Evolutionary conservation across 2,797 vertebrate species (phyloP), one percentile per base, ranked within the genome.

Genomic region (Alectoris magna): DNA sequence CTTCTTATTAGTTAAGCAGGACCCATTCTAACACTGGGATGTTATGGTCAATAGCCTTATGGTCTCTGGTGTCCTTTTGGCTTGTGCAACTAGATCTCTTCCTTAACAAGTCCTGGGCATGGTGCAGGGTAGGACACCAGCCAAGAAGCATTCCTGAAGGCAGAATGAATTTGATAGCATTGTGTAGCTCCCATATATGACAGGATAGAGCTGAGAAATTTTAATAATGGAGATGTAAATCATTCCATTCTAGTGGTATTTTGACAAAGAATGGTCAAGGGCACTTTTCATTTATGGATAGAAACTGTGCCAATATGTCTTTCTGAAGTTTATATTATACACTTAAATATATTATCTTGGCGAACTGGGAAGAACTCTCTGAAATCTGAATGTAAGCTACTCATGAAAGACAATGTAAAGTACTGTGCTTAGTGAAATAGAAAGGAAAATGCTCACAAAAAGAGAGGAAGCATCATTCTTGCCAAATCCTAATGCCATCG

Each of bases 381-480:
- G 77, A 90, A 93, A 86, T 82, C 85, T 81, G 68, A 64, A 38
- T 8, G 16, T 24, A 23, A 44, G 44, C 69, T 84, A 73, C 49
- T 82, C 68, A 39, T 73, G 58, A 90, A 91, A 92, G 88, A 69
- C 36, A 53, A 58, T 31, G 46, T 83, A 53, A 88, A 91, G 64
- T 63, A 59, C 36, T 53, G 36, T 53, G 36, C 71, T 91, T 91
- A 71, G 94, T 64, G 41, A 93, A 93, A 87, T 3, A 22, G 29
- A 83, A 92, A 96, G 91, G 46, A 76, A 88, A 84, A 85, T 5
- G 1, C 36, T 79, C 18, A n/a, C 46, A 6, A 36, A 64, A 87
- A 26, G 43, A 82, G 62, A 73, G 22, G 15, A 19, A 66, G 64
- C 74, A 8, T 63, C 74, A 8, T 60, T 19, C 27, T 78, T 84